Base-by-base conservation (phyloP, 1,140 invertebrate genomes). In the Ylistrum balloti region DNA sequence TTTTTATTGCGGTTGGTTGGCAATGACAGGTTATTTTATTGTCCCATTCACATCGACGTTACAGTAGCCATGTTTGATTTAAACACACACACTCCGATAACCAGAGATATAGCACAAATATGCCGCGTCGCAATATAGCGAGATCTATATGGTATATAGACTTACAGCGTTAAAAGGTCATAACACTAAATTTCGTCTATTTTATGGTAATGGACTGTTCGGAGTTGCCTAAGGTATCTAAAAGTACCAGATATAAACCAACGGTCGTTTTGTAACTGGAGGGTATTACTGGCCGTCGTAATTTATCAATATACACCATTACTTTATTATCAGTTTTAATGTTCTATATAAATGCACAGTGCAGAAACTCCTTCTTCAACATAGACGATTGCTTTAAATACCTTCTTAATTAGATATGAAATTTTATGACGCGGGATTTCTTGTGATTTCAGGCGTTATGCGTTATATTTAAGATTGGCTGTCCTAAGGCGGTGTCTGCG, bases 131-230 rank as follows among this genome's bases (percentile, higher is more conserved):
- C 9, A 17, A 5, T 17, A 28, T 17, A 11, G 56, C 56, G 5
- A 9, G 56, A n/a, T 0, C 56, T n/a, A 5, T 74, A 74, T 74
- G 56, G 56, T 74, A 74, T 5, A 74, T 74, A 74, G 56, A 74
- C 56, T 74, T 28, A 28, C 56, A 28, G n/a, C 56, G 56, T 74
- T 74, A 74, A 74, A 74, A 74, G 56, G 56, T 74, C 56, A 74
- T 74, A 74, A 74, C 22, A 74, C 56, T 74, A 74, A 74, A 74
- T n/a, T n/a, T 1, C 56, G 56, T 28, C 56, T 74, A 11, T n/a
- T 74, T 74, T 74, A 74, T 74, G 56, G 56, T 74, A 74, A 74
- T 74, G 56, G 56, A 74, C 56, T 74, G 56, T n/a, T 45, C 28
- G 56, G 56, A 74, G 56, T 74, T 74, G 56, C 56, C 56, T 74